These are phyloP conservation scores for Heliangelus exortis DNA, from an alignment of 2,797 vertebrate species.

Conservation along the genomic window DNA sequence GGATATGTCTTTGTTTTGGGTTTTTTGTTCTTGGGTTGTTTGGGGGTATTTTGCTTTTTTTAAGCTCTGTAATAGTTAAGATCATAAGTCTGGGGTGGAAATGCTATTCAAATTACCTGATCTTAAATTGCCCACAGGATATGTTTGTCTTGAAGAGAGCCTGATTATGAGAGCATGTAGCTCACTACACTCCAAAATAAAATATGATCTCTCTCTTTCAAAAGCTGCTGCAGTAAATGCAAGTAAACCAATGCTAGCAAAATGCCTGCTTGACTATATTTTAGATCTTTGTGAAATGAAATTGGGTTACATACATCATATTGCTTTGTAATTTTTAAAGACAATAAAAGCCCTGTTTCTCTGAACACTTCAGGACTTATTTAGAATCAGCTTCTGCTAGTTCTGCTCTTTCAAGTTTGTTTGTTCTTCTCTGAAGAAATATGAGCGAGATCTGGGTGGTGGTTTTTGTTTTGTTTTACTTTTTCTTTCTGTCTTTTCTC, in stretches of 20 bases:
- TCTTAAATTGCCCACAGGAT: background rate
- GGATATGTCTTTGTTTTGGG: background rate
- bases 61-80: background rate
- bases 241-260: background rate
- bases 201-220: background rate
- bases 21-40: too few species aligned
- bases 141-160: background rate
- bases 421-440: background rate
- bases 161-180: background rate
- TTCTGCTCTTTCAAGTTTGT: background rate
- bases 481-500: background rate
- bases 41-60: background rate
- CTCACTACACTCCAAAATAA: background rate
- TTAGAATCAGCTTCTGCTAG: background rate
- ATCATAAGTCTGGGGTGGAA: background rate
- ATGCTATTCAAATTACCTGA: background rate
- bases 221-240: background rate
- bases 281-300: background rate
- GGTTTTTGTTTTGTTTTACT: background rate
- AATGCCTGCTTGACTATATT: background rate
- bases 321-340: background rate
- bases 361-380: background rate
- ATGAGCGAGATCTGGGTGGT: too few species aligned
- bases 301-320: background rate
- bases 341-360: background rate